Evolutionary conservation across 2,113 vertebrate genomes (phyloP).

Genomic region (Callipepla squamata): DNA sequence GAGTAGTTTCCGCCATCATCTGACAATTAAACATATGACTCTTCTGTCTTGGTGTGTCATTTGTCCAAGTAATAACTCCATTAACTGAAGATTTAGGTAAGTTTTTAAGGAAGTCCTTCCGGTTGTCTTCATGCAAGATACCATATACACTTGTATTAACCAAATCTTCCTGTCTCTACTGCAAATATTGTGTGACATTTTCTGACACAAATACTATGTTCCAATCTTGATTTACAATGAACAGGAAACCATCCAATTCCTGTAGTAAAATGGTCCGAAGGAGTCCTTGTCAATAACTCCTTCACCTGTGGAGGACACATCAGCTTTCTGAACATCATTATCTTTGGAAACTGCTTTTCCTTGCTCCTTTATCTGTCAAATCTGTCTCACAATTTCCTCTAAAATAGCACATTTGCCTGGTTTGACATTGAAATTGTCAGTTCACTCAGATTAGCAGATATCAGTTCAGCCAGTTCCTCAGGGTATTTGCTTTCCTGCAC

Average conservation of each 20-base stretch:
- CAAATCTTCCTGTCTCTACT: constrained; percentile 97
- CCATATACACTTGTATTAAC: constrained; percentile 96
- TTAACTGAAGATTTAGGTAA: constrained; percentile 93
- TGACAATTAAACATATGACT: constrained; percentile 97
- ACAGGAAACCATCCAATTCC: constrained; percentile 97
- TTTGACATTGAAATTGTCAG: constrained; percentile 98
- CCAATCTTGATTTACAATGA: constrained; percentile 97
- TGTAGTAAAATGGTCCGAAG: constrained; percentile 94
- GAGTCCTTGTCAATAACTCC: constrained; percentile 99
- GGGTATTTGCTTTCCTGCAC: constrained; percentile 99
- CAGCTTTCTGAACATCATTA: constrained; percentile 98
- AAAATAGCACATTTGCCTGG: constrained; percentile 99
- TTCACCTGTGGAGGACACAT: constrained; percentile 97
- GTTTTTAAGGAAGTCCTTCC: constrained; percentile 95
- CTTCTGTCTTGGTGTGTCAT: constrained; percentile 90
- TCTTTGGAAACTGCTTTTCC: constrained; percentile 91
- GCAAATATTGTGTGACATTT: constrained; percentile 97
- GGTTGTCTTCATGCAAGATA: constrained; percentile 95
- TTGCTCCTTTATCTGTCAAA: constrained; percentile 99
- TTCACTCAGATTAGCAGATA: constrained; percentile 98
- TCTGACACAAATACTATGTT: constrained; percentile 98
- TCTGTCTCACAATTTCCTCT: constrained; percentile 98
- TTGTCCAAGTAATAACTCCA: constrained; percentile 88
- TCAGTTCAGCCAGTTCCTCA: constrained; percentile 96
- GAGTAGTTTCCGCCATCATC: constrained; percentile 89